phyloP scores from a whole-genome alignment of 2,113 vertebrate species.

The Colinus virginianus region DNA sequence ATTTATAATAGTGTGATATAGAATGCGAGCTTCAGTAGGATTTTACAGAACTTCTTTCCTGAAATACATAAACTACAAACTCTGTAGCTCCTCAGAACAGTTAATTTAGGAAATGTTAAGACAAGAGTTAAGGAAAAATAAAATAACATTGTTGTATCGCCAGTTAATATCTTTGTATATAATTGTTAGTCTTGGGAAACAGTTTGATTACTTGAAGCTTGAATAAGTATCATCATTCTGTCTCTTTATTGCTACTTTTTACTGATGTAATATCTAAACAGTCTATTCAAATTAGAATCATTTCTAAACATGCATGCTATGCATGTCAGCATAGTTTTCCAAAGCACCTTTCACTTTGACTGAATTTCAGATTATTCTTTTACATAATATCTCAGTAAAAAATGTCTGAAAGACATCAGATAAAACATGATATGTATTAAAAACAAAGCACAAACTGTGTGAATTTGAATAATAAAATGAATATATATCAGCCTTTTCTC shows the following conservation, averaged over 20 bases:
- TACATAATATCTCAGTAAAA: neutral
- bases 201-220: neutral
- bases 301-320: neutral
- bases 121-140: neutral
- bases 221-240: neutral
- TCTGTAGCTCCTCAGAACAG: neutral
- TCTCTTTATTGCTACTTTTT: neutral
- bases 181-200: neutral
- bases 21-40: neutral
- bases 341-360: neutral
- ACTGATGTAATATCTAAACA: neutral
- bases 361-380: neutral
- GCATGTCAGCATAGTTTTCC: neutral
- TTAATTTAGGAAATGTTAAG: neutral
- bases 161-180: neutral
- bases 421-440: neutral
- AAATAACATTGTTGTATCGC: neutral
- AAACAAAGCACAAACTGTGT: neutral
- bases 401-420: neutral
- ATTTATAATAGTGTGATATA: neutral
- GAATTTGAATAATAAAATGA: neutral
- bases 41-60: neutral
- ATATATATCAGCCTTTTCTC: accelerated
- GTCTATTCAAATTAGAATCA: neutral
- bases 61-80: neutral